Base-by-base conservation (phyloP, 2,113 vertebrate species). In the Epinephelus fuscoguttatus region DNA sequence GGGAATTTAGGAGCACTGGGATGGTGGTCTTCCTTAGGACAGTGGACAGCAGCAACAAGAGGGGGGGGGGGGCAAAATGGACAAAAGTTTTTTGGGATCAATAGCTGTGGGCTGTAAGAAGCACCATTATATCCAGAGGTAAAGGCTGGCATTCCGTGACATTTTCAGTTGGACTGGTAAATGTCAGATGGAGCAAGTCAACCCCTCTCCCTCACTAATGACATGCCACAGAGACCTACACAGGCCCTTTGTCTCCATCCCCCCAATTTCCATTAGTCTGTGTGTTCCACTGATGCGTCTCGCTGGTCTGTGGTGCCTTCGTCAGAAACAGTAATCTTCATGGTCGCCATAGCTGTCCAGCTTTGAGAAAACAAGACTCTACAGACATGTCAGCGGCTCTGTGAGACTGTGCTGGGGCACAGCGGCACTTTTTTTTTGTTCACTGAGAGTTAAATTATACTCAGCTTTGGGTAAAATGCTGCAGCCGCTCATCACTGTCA, bases 111-210 rank as follows among this genome's bases (percentile, higher is more conserved):
- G 78, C 88, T 89, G 80, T 87, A 86, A 82, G 77, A 91, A 70
- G 60, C 84, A 74, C 76, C 70, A 89, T 91, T 88, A 86, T 92
- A 94, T 92, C 87, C 87, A 75, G 87, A 86, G 89, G 91, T 93
- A 92, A 91, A 91, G 88, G 84, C 86, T 94, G 94, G 83, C 89
- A 95, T 95, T 95, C 90, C 69, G 45, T 94, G 94, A 95, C 94
- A 95, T 95, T 95, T 95, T 92, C 92, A 88, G 81, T 86, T 63
- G 66, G 81, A 86, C 84, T 93, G 86, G 87, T 91, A 94, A 95
- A 95, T 95, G 94, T 95, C 94, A 95, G 70, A 75, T 82, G 86
- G 89, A 93, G 81, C 85, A 85, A 92, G 93, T 87, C 84, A 85
- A 87, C 80, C 87, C 80, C 66, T 80, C 78, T 78, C 70, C 75